Evolutionary conservation across 2,797 vertebrate genomes (phyloP).

Genomic region (Microhierax caerulescens): DNA sequence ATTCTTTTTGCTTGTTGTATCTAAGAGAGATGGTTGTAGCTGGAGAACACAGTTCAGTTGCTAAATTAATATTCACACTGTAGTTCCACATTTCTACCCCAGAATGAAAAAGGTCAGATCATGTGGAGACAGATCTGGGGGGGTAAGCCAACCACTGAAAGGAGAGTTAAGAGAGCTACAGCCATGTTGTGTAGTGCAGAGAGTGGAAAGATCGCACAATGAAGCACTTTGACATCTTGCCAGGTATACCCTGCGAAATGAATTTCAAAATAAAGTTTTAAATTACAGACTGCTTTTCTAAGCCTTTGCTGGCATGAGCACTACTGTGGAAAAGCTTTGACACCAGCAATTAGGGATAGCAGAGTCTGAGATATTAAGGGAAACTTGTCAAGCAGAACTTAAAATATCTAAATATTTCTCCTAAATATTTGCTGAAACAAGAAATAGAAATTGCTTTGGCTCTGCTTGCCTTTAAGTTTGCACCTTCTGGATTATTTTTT

Average conservation of each 20-base stretch:
- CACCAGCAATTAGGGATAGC: constrained; percentile 22
- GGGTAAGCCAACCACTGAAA: neutral
- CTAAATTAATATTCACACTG: constrained; percentile 38
- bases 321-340: constrained; percentile 13
- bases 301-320: neutral
- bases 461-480: neutral
- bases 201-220: constrained; percentile 25
- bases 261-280: constrained; percentile 62
- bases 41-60: neutral
- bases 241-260: constrained; percentile 42
- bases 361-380: constrained; percentile 8
- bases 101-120: constrained; percentile 10
- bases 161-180: neutral
- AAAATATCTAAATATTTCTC: constrained; percentile 53
- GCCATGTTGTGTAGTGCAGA: neutral
- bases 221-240: constrained; percentile 56
- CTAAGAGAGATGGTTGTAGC: neutral
- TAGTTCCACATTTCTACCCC: neutral
- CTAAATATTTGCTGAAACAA: neutral
- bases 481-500: constrained; percentile 43
- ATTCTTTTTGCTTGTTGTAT: neutral
- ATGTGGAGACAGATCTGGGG: neutral
- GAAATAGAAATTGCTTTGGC: constrained; percentile 32
- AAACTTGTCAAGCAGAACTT: constrained; percentile 27
- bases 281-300: constrained; percentile 16